Percentiles rank a stretch among this genome's conserved stretches.
phyloP scores from a whole-genome alignment of 1,140 invertebrate genomes.

The Macrosteles quadrilineatus region DNA sequence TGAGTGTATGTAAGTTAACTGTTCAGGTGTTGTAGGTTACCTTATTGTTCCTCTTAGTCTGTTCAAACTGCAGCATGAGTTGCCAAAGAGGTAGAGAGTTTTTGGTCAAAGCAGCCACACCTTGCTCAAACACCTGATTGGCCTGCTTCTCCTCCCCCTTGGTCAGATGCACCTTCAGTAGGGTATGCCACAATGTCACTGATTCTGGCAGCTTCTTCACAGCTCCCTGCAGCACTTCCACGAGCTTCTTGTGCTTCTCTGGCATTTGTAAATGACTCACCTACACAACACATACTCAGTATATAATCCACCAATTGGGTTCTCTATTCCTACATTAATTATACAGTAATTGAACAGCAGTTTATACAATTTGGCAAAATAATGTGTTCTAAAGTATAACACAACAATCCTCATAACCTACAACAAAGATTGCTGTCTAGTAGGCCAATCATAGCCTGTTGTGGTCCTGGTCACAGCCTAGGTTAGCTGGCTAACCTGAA shows the following conservation, averaged over 20 bases:
- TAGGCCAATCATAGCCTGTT: no score
- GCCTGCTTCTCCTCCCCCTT: slow-evolving; percentile 46
- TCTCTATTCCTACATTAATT: no score
- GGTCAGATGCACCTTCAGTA: slow-evolving; percentile 50
- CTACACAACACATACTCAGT: no score
- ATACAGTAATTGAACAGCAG: no score
- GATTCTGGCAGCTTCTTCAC: slow-evolving; percentile 51
- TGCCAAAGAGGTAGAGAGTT: slow-evolving; percentile 54
- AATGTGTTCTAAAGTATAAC: no score
- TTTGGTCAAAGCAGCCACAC: slow-evolving; percentile 47
- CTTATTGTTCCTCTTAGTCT: slow-evolving; percentile 49
- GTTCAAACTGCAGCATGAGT: slow-evolving; percentile 51
- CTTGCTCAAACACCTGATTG: slow-evolving; percentile 48
- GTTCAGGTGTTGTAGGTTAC: slow-evolving; percentile 1
- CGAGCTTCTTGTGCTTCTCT: slow-evolving; percentile 43
- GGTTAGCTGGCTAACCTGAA: no score
- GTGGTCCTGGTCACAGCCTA: no score
- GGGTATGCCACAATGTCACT: slow-evolving; percentile 53
- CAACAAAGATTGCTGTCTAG: no score
- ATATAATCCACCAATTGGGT: no score
- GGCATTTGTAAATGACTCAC: slow-evolving; percentile 41
- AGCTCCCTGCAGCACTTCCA: slow-evolving; percentile 51
- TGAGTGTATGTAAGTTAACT: no score
- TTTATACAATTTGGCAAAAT: no score
- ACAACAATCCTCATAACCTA: no score